Conservation (phyloP, 2,797 vertebrate species). For the Peromyscus aztecus region DNA sequence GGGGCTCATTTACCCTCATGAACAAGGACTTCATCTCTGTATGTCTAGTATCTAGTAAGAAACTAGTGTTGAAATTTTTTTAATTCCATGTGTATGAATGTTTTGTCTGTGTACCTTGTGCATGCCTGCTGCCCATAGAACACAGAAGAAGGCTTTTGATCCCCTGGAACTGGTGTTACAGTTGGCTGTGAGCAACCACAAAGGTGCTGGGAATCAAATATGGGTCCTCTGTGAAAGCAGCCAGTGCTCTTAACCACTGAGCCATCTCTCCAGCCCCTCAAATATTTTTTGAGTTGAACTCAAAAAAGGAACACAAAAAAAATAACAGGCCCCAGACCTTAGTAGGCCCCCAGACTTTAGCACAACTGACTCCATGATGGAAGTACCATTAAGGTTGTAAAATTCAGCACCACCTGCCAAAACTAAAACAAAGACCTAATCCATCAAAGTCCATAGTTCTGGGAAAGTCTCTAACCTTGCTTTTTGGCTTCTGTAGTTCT, state of each 20-base stretch:
- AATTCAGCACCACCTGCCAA: not conserved
- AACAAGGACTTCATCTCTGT: slow-evolving; percentile 32
- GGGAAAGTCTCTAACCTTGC: not conserved
- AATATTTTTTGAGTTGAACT: not conserved
- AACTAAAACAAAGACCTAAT: not conserved
- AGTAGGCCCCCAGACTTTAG: not conserved
- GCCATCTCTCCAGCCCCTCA: not conserved
- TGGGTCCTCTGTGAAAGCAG: not conserved
- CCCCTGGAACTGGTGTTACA: not conserved
- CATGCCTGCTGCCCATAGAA: not conserved
- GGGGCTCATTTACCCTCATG: not conserved
- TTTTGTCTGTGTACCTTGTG: not conserved
- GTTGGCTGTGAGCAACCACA: not conserved
- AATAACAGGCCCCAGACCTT: not conserved
- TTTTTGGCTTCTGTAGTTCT: not conserved
- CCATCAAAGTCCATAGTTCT: not conserved
- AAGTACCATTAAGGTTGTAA: not conserved
- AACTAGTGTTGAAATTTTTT: not conserved
- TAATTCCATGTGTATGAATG: not conserved
- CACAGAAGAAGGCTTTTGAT: not conserved
- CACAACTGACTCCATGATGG: not conserved
- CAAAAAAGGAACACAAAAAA: not conserved
- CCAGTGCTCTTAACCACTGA: not conserved
- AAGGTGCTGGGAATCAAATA: not conserved
- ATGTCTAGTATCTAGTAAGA: slow-evolving; percentile 1